Evolutionary conservation across 2,888 invertebrate species (phyloP).

Genomic region (Catocala sponsa): DNA sequence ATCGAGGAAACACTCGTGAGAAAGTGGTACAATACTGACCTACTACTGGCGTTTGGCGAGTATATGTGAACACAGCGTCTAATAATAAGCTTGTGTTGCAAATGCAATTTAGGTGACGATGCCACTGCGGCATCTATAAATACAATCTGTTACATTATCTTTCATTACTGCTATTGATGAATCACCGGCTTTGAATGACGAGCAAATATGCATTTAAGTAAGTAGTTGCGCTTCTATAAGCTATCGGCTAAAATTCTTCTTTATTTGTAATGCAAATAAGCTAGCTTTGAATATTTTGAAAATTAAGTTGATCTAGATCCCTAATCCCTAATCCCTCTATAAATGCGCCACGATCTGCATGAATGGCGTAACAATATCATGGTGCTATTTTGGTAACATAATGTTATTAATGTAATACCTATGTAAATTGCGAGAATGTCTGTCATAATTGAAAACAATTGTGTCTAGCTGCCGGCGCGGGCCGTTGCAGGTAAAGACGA

Average conservation of each 20-base stretch:
- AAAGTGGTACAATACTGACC: constrained; percentile 56
- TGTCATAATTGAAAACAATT: no score
- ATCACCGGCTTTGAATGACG: constrained; percentile 50
- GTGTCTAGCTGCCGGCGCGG: no score
- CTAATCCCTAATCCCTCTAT: no score
- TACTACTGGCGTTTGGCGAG: constrained; percentile 56
- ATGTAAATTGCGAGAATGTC: no score
- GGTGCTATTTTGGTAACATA: no score
- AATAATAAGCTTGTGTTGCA: constrained; percentile 70
- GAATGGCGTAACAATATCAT: no score
- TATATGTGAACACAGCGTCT: constrained; percentile 52
- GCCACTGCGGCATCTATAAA: constrained; percentile 61
- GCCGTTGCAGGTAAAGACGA: no score
- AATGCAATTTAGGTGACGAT: constrained; percentile 77
- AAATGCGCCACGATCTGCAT: no score
- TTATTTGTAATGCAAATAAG: neutral
- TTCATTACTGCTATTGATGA: constrained; percentile 61
- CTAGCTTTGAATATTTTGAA: no score
- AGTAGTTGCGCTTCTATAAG: constrained; percentile 13
- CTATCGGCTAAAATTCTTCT: neutral
- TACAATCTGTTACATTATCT: constrained; percentile 64
- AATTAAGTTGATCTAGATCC: no score
- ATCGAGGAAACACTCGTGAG: constrained; percentile 56
- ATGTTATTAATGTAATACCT: no score
- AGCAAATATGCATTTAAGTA: constrained; percentile 18